A percentile compares a stretch with the other conserved stretches of the same genome.
phyloP scores from a whole-genome alignment of 2,113 vertebrate genomes.

The Axis porcinus region DNA sequence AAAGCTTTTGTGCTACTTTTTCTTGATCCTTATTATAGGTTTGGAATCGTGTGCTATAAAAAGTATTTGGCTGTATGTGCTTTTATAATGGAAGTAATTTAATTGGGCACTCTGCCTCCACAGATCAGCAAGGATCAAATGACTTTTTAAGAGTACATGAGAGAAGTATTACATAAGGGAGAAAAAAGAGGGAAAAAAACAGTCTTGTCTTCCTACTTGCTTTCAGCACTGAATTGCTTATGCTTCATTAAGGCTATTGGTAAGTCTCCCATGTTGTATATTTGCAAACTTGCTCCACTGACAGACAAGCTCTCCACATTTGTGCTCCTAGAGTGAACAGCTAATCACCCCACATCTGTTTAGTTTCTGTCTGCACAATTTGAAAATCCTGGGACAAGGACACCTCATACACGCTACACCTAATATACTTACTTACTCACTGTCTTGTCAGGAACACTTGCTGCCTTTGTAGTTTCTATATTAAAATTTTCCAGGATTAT shows the following conservation, averaged over 20 bases:
- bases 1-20: conserved; percentile 53
- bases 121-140: conserved; percentile 42
- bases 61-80: conserved; percentile 45
- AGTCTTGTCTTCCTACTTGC: neutral
- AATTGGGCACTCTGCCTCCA: conserved; percentile 49
- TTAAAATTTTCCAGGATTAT: neutral
- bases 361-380: neutral
- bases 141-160: conserved; percentile 13
- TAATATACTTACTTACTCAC: neutral
- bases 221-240: neutral
- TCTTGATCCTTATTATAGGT: conserved; percentile 58
- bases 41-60: conserved; percentile 36
- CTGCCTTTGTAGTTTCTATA: neutral
- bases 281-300: neutral
- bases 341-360: neutral
- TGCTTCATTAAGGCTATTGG: neutral
- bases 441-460: neutral
- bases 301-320: neutral
- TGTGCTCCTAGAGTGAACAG: neutral
- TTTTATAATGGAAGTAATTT: conserved; percentile 61
- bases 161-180: neutral
- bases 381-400: neutral
- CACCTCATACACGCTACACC: neutral
- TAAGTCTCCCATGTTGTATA: fast-evolving
- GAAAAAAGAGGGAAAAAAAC: neutral